A percentile compares a stretch with the other conserved stretches of the same genome.
Conservation (phyloP, 2,888 invertebrate species). For the Acrobasis suavella region DNA sequence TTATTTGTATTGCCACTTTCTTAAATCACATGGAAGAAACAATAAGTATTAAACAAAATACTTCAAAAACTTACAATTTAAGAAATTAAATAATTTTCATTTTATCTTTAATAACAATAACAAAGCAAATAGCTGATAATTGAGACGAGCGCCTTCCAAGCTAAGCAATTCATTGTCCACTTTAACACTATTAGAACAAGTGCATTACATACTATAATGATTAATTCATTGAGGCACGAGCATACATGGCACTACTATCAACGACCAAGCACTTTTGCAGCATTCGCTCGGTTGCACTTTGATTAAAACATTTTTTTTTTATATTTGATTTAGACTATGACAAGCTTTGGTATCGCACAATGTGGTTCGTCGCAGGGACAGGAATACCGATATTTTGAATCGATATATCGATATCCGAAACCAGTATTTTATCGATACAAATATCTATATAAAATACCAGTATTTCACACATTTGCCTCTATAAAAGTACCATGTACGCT, state of each 20-base stretch:
- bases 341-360: too few species aligned
- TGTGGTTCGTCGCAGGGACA: too few species aligned
- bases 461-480: not conserved
- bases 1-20: conserved; percentile 76
- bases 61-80: conserved; percentile 64
- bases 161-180: conserved; percentile 15
- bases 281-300: too few species aligned
- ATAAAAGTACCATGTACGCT: not conserved
- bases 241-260: not conserved
- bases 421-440: too few species aligned
- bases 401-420: too few species aligned
- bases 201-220: not conserved
- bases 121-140: conserved; percentile 63
- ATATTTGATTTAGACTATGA: too few species aligned
- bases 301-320: too few species aligned
- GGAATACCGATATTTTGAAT: too few species aligned
- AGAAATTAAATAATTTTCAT: conserved; percentile 69
- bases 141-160: conserved; percentile 10
- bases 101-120: conserved; percentile 72
- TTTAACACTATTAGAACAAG: conserved; percentile 3
- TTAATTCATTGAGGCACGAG: not conserved
- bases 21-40: conserved; percentile 78
- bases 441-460: too few species aligned
- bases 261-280: not conserved
- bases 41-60: conserved; percentile 71